Evolutionary conservation across 2,113 vertebrate species (phyloP).

Genomic region (Enhydra lutris): DNA sequence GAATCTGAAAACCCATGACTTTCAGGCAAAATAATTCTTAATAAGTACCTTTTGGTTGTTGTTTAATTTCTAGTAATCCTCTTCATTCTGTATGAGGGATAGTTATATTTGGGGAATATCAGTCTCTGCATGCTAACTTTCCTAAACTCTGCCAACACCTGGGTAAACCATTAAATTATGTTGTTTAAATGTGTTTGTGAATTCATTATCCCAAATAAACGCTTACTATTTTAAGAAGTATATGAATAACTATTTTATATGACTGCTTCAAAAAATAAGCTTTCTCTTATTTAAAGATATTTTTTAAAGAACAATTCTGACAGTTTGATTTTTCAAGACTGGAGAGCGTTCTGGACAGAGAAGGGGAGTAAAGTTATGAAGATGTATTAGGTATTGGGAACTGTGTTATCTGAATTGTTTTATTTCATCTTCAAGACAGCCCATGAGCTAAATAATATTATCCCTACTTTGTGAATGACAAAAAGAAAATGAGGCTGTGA

Average conservation of each 20-base stretch:
- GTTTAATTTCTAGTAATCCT: neutral
- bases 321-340: neutral
- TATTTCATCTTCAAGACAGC: neutral
- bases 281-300: neutral
- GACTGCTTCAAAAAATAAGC: neutral
- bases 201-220: constrained; percentile 12
- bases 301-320: constrained; percentile 34
- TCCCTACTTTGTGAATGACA: neutral
- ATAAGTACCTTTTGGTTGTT: neutral
- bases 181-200: constrained; percentile 10
- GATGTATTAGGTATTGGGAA: neutral
- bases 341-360: neutral
- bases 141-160: neutral
- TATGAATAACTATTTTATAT: neutral
- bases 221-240: constrained; percentile 2
- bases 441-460: neutral
- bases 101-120: neutral
- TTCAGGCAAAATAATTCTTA: neutral
- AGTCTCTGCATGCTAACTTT: neutral
- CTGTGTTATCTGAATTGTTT: neutral
- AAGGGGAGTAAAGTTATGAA: neutral
- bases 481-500: neutral
- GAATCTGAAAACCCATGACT: constrained; percentile 17
- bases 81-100: neutral
- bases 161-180: neutral